Evolutionary conservation across 2,888 invertebrate species (phyloP).

Genomic region (Ligdia adustata): DNA sequence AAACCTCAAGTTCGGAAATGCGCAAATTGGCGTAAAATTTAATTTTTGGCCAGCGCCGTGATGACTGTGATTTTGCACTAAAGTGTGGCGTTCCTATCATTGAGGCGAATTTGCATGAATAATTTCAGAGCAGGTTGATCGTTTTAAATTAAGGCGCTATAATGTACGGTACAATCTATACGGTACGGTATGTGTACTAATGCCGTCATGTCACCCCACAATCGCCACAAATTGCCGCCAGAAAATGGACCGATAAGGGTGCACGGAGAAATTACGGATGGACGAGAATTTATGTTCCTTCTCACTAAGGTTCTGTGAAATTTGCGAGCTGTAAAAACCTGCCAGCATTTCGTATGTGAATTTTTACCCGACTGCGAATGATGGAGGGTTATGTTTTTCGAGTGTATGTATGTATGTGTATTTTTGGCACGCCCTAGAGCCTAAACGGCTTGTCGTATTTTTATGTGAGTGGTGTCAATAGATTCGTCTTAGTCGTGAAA

Average conservation of each 20-base stretch:
- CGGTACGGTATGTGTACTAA: neutral
- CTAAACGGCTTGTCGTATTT: too few relatives aligned
- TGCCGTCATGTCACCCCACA: slow-evolving; percentile 13
- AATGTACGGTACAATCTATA: neutral
- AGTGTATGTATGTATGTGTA: too few relatives aligned
- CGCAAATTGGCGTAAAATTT: slow-evolving; percentile 35
- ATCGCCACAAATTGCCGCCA: slow-evolving; percentile 50
- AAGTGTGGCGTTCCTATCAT: slow-evolving; percentile 53
- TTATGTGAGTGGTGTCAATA: too few relatives aligned
- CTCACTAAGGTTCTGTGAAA: too few relatives aligned
- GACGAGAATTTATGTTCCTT: too few relatives aligned
- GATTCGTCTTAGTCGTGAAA: too few relatives aligned
- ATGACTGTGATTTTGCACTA: slow-evolving; percentile 42
- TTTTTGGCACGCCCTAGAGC: too few relatives aligned
- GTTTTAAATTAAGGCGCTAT: slow-evolving; percentile 33
- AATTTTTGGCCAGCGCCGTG: slow-evolving; percentile 39
- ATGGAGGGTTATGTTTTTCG: too few relatives aligned
- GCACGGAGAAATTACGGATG: too few relatives aligned
- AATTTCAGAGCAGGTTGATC: slow-evolving; percentile 48
- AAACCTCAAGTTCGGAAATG: slow-evolving; percentile 5
- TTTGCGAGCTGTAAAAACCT: too few relatives aligned
- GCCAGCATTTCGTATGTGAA: too few relatives aligned
- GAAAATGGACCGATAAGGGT: slow-evolving; percentile 36
- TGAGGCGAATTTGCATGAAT: slow-evolving; percentile 55
- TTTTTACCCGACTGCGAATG: too few relatives aligned